Evolutionary conservation across 2,797 vertebrate species (phyloP).

Genomic region (Anguilla pacifica): DNA sequence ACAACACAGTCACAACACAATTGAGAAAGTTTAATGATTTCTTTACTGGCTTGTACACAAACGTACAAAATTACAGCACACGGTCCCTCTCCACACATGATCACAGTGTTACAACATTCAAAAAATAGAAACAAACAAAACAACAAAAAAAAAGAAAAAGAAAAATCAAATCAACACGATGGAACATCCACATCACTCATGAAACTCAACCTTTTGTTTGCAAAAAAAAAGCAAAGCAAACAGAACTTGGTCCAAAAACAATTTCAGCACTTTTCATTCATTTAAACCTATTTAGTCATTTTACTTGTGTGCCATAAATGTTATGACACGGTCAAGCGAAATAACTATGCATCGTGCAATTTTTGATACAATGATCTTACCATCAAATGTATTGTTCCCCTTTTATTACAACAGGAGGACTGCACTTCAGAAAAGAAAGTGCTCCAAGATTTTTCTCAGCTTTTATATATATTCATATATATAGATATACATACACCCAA

Average conservation of each 20-base stretch:
- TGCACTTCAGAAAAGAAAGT: constrained; percentile 81
- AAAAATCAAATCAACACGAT: constrained; percentile 60
- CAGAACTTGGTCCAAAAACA: constrained; percentile 69
- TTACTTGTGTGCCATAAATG: constrained; percentile 92
- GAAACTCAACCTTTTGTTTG: constrained; percentile 66
- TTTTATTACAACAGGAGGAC: constrained; percentile 73
- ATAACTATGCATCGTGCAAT: constrained; percentile 85
- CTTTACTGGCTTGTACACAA: constrained; percentile 86
- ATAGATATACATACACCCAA: constrained; percentile 64
- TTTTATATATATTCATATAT: constrained; percentile 63
- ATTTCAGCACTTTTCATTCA: constrained; percentile 69
- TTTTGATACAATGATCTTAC: constrained; percentile 80
- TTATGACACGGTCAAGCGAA: constrained; percentile 86
- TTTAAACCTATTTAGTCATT: constrained; percentile 72
- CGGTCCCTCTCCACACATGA: constrained; percentile 75
- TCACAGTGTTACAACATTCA: constrained; percentile 84
- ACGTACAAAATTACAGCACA: constrained; percentile 83
- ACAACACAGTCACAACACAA: constrained; percentile 35
- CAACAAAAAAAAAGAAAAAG: constrained; percentile 43
- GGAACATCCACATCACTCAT: constrained; percentile 72
- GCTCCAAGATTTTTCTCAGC: constrained; percentile 70
- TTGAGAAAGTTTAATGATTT: constrained; percentile 78
- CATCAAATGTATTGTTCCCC: constrained; percentile 82
- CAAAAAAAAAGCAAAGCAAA: constrained; percentile 74
- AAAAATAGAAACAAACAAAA: constrained; percentile 59